Evolutionary conservation across 1,140 invertebrate species (phyloP).

Genomic region (Matsumurasca onukii): DNA sequence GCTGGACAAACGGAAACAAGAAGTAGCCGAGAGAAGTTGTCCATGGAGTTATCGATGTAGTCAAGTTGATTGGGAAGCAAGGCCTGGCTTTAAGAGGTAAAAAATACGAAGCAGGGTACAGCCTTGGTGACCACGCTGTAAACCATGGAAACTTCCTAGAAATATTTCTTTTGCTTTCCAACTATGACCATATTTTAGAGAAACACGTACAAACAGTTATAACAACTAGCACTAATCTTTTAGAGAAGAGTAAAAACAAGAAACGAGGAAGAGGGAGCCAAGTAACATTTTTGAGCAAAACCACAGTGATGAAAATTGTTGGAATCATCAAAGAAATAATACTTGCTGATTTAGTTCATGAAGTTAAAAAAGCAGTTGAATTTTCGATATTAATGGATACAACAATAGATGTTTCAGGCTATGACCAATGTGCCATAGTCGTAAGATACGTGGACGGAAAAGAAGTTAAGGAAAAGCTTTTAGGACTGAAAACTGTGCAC

Average conservation of each 20-base stretch:
- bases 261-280: slow-evolving; percentile 3
- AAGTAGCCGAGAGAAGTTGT: background rate
- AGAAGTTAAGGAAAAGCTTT: slow-evolving; percentile 5
- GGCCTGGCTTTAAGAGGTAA: background rate
- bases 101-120: background rate
- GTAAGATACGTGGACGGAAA: background rate
- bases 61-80: background rate
- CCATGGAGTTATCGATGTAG: background rate
- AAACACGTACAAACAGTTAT: background rate
- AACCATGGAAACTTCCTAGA: slow-evolving; percentile 22
- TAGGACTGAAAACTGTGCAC: background rate
- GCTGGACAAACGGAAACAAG: background rate
- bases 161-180: slow-evolving; percentile 21
- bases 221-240: background rate
- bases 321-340: no score
- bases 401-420: slow-evolving; percentile 2
- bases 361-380: background rate
- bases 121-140: background rate
- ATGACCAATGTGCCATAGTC: slow-evolving; percentile 22
- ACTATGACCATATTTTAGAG: background rate
- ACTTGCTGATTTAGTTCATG: background rate
- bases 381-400: no score
- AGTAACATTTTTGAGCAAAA: background rate
- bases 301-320: background rate
- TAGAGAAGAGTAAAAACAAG: background rate